Evolutionary conservation across 2,888 invertebrate genomes (phyloP).

Genomic region (Bombylius major): DNA sequence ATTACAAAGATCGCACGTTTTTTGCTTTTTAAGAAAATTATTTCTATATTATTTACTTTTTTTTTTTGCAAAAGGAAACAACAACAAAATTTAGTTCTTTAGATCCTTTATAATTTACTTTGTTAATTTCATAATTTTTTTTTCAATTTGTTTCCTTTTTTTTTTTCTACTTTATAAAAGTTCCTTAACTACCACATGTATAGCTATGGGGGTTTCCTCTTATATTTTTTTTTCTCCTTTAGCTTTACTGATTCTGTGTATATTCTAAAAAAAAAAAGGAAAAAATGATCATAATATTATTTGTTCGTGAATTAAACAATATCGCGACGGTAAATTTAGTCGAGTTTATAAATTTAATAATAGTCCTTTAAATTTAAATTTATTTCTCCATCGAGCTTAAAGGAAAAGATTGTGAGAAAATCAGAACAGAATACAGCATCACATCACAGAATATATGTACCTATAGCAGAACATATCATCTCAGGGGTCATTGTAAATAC

Average conservation of each 20-base stretch:
- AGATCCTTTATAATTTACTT: neutral
- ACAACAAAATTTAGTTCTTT: neutral
- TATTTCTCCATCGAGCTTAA: conserved; percentile 10
- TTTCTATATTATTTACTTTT: neutral
- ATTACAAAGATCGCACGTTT: neutral
- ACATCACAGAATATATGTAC: no score
- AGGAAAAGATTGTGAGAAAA: conserved; percentile 13
- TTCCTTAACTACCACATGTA: no score
- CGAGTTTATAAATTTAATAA: conserved; percentile 14
- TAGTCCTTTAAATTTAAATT: conserved; percentile 15
- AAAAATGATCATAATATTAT: no score
- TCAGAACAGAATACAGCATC: conserved; percentile 8
- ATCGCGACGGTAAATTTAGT: conserved; percentile 11
- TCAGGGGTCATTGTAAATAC: no score
- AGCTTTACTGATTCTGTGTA: no score
- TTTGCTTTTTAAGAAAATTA: neutral
- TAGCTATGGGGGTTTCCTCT: no score
- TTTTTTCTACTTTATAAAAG: no score
- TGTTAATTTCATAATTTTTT: neutral
- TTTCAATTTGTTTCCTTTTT: no score
- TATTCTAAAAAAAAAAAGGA: no score
- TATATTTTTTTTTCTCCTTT: no score
- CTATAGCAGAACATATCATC: no score
- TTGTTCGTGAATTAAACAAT: no score
- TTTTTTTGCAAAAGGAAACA: neutral